Percentiles rank a stretch among this genome's conserved stretches.
Evolutionary conservation across 1,140 invertebrate genomes (phyloP).

Genomic region (Lysiphlebus fabarum): DNA sequence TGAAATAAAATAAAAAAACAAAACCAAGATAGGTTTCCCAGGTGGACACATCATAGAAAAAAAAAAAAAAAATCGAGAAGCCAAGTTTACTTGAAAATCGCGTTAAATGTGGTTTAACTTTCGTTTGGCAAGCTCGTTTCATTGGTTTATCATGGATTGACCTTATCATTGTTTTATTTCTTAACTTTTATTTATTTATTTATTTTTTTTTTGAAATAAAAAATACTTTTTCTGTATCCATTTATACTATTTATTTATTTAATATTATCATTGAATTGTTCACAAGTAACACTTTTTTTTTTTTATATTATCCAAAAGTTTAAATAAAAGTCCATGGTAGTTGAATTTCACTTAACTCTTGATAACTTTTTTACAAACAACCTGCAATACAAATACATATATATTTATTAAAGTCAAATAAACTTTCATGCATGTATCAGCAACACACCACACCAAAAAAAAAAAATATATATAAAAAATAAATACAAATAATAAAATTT

Average conservation of each 20-base stretch:
- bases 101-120: slow-evolving; percentile 22
- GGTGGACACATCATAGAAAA: slow-evolving; percentile 1
- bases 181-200: slow-evolving; percentile 6
- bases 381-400: too few relatives aligned
- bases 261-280: too few relatives aligned
- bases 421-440: too few relatives aligned
- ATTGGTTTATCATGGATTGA: slow-evolving; percentile 19
- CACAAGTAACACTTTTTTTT: neutral
- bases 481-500: too few relatives aligned
- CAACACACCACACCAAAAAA: too few relatives aligned
- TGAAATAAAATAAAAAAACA: slow-evolving; percentile 3
- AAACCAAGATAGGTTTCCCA: slow-evolving; percentile 7
- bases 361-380: slow-evolving; percentile 5
- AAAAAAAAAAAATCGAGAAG: slow-evolving; percentile 15
- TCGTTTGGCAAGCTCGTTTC: slow-evolving; percentile 5
- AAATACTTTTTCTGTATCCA: too few relatives aligned
- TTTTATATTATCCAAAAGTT: neutral
- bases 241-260: slow-evolving; percentile 11
- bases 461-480: too few relatives aligned
- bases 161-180: slow-evolving; percentile 12
- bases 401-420: too few relatives aligned
- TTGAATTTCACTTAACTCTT: slow-evolving; percentile 12
- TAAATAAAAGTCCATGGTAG: slow-evolving; percentile 2
- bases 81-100: slow-evolving; percentile 18
- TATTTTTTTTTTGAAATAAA: neutral